Base-by-base conservation (phyloP, 1,140 invertebrate species). In the Drosophila lini region DNA sequence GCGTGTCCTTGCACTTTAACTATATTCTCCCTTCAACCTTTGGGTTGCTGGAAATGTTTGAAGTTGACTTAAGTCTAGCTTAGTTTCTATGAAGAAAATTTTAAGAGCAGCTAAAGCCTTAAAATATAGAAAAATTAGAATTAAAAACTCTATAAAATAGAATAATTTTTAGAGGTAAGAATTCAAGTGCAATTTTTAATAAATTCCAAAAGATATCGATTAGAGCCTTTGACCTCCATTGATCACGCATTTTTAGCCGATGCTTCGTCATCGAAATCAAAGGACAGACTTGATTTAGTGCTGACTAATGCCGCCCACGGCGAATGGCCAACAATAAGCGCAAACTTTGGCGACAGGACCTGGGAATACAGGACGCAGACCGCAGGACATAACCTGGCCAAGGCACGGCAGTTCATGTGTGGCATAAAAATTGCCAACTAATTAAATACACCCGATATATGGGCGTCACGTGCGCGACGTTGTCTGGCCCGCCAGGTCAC, bases 391-490 rank as follows among this genome's bases (percentile, higher is more conserved):
- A 15, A 3, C n/a, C 34, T 36, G 47, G 10, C 44, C 55, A 31
- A 48, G 61, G 28, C 16, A 32, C 32, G 19, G 19, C 32, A 45
- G 67, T 62, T 47, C 62, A 60, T 77, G 74, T 76, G 78, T 53
- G 61, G 50, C 52, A 85, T 84, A 74, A 84, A 85, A 85, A 78
- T 83, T 48, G 69, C 42, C 57, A 80, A 78, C 84, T 89, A 84
- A 88, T 88, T 84, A 88, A 84, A 84, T 80, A 68, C 68, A 61
- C 71, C 64, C 63, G 73, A 78, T 70, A 81, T 65, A 88, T 73
- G 64, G 67, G 80, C 68, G 69, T 80, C 84, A 88, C 83, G 83
- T 86, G 47, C 41, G 34, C 59, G 48, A 79, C 58, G 75, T 40
- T 47, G 69, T 69, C 58, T 61, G 71, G 38, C 38, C 69, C 31